Conservation (phyloP, 2,113 vertebrate species). For the Delphinus delphis region DNA sequence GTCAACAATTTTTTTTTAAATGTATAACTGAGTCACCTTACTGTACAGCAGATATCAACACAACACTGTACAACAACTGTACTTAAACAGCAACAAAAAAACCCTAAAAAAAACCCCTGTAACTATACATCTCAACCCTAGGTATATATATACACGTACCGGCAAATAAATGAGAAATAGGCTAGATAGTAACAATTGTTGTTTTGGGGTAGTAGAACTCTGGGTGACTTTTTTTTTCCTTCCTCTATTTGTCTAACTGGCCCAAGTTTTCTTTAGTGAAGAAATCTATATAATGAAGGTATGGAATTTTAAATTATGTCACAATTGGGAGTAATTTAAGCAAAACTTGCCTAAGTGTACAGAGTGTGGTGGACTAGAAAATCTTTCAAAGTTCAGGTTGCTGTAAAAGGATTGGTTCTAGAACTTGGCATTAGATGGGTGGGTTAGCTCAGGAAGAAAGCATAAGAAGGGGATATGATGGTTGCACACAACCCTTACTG, state of each 20-base stretch:
- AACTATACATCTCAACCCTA: neutral
- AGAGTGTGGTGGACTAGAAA: neutral
- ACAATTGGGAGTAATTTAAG: neutral
- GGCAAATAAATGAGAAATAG: neutral
- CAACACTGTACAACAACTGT: too few species aligned
- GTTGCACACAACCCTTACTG: neutral
- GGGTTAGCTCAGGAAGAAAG: neutral
- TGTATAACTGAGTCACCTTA: neutral
- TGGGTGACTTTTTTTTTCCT: neutral
- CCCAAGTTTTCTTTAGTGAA: neutral
- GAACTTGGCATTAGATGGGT: neutral
- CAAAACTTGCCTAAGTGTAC: neutral
- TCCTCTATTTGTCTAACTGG: neutral
- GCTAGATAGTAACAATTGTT: neutral
- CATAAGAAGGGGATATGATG: accelerated
- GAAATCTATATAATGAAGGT: neutral
- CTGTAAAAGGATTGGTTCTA: neutral
- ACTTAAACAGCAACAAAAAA: neutral
- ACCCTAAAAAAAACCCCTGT: neutral
- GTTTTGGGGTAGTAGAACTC: neutral
- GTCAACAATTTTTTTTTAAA: too few species aligned
- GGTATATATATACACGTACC: neutral
- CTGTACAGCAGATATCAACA: neutral
- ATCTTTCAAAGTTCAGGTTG: neutral
- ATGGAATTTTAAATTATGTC: neutral